Conservation (phyloP, 2,113 vertebrate species). For the Alligator mississippiensis region DNA sequence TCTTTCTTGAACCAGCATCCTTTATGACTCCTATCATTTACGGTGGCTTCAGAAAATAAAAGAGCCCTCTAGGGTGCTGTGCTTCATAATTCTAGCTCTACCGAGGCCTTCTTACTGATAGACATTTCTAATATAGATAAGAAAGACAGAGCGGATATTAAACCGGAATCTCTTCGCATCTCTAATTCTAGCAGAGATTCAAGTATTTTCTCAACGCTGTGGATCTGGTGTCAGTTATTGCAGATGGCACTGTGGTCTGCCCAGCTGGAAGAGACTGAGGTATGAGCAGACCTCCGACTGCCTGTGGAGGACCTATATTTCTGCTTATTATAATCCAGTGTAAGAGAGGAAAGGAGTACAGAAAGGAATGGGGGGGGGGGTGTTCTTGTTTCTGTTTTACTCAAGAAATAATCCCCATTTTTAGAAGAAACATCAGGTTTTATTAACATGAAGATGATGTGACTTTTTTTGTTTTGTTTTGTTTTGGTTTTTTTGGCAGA, state of each 20-base stretch:
- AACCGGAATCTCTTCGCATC: conserved; percentile 51
- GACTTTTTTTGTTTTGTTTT: too few species aligned
- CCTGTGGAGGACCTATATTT: not conserved
- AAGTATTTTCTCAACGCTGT: not conserved
- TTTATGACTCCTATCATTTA: conserved; percentile 29
- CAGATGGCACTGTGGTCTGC: not conserved
- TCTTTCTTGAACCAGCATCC: not conserved
- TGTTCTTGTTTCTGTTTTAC: not conserved
- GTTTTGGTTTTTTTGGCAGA: not conserved
- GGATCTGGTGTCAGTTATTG: conserved; percentile 8
- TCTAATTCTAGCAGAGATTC: conserved; percentile 41
- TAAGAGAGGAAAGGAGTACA: fast-evolving
- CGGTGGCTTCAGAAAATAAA: conserved; percentile 45
- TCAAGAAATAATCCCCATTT: not conserved
- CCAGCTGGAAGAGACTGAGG: not conserved
- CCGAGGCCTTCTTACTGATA: conserved; percentile 45
- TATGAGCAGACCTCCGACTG: not conserved
- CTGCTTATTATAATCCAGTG: not conserved
- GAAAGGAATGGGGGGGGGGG: not conserved
- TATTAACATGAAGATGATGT: not conserved
- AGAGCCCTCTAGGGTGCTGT: not conserved
- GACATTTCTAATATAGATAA: conserved; percentile 68
- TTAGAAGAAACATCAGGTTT: not conserved
- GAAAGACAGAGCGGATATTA: conserved; percentile 71
- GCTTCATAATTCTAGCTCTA: conserved; percentile 45